Evolutionary conservation across 2,888 invertebrate genomes (phyloP).

Genomic region (Deroplatys truncata): DNA sequence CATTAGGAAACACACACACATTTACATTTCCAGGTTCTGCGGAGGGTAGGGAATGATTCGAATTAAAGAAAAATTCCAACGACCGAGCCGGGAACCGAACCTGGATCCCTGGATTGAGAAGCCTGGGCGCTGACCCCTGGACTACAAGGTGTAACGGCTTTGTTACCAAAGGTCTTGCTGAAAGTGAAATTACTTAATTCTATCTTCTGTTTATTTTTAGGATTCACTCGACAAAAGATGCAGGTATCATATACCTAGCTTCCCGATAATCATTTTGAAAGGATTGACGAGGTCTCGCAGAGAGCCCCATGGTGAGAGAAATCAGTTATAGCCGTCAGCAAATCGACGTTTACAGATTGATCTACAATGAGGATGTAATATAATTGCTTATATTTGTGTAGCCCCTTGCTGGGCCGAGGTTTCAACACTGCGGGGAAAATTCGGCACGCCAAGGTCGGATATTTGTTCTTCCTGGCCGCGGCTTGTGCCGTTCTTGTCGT

Average conservation of each 20-base stretch:
- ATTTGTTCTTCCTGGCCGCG: background rate
- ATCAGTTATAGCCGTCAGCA: background rate
- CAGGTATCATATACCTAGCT: no score
- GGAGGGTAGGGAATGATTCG: no score
- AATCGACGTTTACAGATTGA: background rate
- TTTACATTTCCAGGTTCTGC: no score
- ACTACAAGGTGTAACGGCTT: no score
- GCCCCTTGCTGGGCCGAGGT: background rate
- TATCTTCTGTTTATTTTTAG: background rate
- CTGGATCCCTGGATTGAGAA: no score
- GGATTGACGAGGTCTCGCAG: background rate
- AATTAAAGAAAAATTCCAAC: no score
- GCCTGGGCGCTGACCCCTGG: no score
- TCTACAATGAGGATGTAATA: background rate
- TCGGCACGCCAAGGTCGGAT: background rate
- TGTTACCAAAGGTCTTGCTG: no score
- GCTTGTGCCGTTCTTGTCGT: background rate
- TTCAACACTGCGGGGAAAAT: background rate
- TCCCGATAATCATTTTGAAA: background rate
- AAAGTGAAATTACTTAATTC: no score
- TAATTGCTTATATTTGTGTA: background rate
- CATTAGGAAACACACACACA: no score
- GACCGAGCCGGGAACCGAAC: no score
- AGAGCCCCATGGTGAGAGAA: background rate
- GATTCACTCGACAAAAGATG: background rate